Evolutionary conservation across 2,113 vertebrate species (phyloP).

Genomic region (Mobula birostris): DNA sequence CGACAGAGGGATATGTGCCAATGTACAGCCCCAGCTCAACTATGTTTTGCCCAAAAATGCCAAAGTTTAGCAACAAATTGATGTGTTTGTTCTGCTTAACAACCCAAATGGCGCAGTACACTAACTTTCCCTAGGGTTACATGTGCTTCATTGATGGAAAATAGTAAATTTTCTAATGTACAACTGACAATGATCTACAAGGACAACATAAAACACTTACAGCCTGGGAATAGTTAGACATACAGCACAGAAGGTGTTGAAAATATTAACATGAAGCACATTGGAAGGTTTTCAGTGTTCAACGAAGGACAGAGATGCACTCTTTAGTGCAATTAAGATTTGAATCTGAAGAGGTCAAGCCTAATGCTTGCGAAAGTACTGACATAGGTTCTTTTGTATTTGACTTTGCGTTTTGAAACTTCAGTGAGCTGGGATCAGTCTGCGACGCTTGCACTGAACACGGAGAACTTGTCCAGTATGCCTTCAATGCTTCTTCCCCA

Average conservation of each 20-base stretch:
- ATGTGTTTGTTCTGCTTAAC: not conserved
- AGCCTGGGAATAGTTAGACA: not conserved
- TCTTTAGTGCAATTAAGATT: not conserved
- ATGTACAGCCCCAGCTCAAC: too few relatives aligned
- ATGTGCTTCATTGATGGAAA: not conserved
- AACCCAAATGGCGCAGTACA: not conserved
- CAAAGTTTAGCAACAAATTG: not conserved
- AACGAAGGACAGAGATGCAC: not conserved
- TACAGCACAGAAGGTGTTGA: not conserved
- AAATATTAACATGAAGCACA: not conserved
- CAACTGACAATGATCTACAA: not conserved
- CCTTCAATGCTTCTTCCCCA: slow-evolving; percentile 85
- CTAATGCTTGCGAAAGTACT: not conserved
- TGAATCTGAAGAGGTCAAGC: not conserved
- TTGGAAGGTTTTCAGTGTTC: not conserved
- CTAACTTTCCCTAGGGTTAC: not conserved
- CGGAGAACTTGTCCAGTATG: slow-evolving; percentile 80
- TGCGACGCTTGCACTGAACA: slow-evolving; percentile 89
- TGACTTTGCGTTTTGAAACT: slow-evolving; percentile 82
- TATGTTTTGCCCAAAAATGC: too few relatives aligned
- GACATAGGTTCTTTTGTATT: slow-evolving; percentile 1
- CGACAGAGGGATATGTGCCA: too few relatives aligned
- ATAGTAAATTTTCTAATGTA: not conserved
- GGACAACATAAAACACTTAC: not conserved
- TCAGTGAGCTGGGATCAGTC: slow-evolving; percentile 99